These are phyloP conservation scores for Heterotilapia buettikoferi DNA, from an alignment of 2,113 vertebrate species.

Conservation along the genomic window DNA sequence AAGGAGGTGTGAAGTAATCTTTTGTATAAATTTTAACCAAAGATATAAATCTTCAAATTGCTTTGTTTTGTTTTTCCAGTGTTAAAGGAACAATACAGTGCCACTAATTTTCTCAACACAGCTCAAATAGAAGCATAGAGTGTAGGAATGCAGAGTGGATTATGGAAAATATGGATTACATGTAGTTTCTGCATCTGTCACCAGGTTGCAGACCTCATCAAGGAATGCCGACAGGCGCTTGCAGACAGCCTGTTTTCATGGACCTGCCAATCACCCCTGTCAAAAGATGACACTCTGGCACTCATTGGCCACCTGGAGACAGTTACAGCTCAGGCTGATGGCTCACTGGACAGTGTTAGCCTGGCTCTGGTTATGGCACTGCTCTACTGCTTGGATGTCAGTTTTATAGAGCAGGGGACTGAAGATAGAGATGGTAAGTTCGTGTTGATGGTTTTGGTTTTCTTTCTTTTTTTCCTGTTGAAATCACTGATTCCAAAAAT, in stretches of 20 bases:
- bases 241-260: slow-evolving; percentile 93
- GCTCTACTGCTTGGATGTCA: slow-evolving; percentile 93
- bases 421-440: slow-evolving; percentile 88
- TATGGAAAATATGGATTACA: background rate
- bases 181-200: background rate
- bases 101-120: background rate
- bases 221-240: slow-evolving; percentile 86
- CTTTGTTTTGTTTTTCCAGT: fast-evolving
- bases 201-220: slow-evolving; percentile 92
- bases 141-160: background rate
- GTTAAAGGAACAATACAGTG: background rate
- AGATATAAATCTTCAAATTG: background rate
- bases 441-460: background rate
- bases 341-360: slow-evolving; percentile 86
- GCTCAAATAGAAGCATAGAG: background rate
- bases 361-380: slow-evolving; percentile 91
- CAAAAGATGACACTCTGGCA: slow-evolving; percentile 88
- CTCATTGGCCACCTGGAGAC: slow-evolving; percentile 90
- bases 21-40: background rate
- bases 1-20: slow-evolving; percentile 78
- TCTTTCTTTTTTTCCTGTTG: background rate
- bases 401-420: slow-evolving; percentile 87
- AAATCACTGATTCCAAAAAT: background rate
- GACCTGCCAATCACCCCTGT: slow-evolving; percentile 93
- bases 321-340: slow-evolving; percentile 86